Conservation (phyloP, 2,113 vertebrate species). For the Acinonyx jubatus region DNA sequence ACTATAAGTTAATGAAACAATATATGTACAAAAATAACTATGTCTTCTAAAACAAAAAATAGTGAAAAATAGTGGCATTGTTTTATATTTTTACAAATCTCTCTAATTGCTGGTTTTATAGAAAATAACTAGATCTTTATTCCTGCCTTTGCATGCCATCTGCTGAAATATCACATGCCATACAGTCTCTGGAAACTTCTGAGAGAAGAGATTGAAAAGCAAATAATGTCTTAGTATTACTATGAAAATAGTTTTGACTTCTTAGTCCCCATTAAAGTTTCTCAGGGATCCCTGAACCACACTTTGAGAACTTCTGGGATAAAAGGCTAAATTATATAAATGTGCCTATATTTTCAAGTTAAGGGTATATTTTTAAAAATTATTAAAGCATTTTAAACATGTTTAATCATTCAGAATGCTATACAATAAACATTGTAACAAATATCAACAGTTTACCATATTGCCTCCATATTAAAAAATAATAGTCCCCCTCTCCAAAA, state of each 20-base stretch:
- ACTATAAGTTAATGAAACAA: not conserved
- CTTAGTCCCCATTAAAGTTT: not conserved
- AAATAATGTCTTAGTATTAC: not conserved
- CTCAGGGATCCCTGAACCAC: not conserved
- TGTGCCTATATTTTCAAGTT: not conserved
- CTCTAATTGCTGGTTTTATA: not conserved
- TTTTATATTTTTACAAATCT: not conserved
- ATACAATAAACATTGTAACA: not conserved
- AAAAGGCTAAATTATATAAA: not conserved
- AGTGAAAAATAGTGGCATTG: not conserved
- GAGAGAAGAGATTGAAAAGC: not conserved
- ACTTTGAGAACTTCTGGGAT: not conserved
- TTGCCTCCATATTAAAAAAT: slow-evolving; percentile 6
- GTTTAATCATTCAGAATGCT: not conserved
- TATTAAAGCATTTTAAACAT: not conserved
- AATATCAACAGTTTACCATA: not conserved
- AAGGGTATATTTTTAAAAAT: not conserved
- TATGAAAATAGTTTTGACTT: not conserved
- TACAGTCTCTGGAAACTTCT: not conserved
- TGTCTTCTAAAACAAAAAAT: not conserved
- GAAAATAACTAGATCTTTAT: not conserved
- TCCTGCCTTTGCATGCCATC: not conserved
- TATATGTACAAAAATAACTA: not conserved
- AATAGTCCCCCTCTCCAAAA: not conserved
- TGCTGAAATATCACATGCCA: not conserved